A percentile compares a stretch with the other conserved stretches of the same genome.
Conservation (phyloP, 2,888 invertebrate species). For the Horisme vitalbata region DNA sequence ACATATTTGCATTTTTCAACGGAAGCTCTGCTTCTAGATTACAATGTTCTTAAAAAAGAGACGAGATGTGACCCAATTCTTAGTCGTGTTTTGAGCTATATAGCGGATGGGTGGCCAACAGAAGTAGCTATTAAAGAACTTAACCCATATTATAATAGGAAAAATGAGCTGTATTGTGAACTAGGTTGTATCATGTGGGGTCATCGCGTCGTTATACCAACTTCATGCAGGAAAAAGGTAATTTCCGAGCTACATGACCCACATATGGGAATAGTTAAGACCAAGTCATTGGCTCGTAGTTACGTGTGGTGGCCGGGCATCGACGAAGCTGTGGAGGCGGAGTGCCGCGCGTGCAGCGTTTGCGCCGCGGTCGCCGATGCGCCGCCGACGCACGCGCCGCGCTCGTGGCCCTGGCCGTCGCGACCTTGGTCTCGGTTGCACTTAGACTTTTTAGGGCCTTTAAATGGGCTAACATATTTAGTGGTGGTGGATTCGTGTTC, state of each 20-base stretch:
- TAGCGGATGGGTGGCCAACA: conserved; percentile 31
- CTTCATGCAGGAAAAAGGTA: conserved; percentile 2
- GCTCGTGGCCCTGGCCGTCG: too few relatives aligned
- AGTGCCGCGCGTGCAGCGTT: conserved; percentile 14
- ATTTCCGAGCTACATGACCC: conserved; percentile 16
- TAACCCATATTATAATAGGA: conserved; percentile 4
- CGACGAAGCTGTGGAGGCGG: conserved; percentile 21
- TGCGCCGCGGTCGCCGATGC: conserved; percentile 13
- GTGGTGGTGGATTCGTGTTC: conserved; percentile 23
- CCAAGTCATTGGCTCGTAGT: conserved; percentile 23
- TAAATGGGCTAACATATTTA: conserved; percentile 19
- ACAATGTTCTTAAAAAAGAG: background rate
- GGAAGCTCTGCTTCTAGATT: conserved; percentile 12
- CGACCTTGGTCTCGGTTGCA: too few relatives aligned
- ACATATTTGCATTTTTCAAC: conserved; percentile 24
- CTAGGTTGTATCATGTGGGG: conserved; percentile 24
- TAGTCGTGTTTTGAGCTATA: conserved; percentile 21
- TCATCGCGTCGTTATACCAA: conserved; percentile 23
- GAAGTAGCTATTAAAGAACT: background rate
- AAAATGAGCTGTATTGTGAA: conserved; percentile 1
- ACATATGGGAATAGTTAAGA: conserved; percentile 28
- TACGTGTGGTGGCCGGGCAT: conserved; percentile 25
- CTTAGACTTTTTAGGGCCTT: conserved; percentile 27
- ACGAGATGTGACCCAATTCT: conserved; percentile 22
- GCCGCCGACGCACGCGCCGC: conserved; percentile 23